Percentiles rank a stretch among this genome's conserved stretches.
These are phyloP conservation scores for Leuciscus waleckii DNA, from an alignment of 2,797 vertebrate genomes.

Conservation along the genomic window DNA sequence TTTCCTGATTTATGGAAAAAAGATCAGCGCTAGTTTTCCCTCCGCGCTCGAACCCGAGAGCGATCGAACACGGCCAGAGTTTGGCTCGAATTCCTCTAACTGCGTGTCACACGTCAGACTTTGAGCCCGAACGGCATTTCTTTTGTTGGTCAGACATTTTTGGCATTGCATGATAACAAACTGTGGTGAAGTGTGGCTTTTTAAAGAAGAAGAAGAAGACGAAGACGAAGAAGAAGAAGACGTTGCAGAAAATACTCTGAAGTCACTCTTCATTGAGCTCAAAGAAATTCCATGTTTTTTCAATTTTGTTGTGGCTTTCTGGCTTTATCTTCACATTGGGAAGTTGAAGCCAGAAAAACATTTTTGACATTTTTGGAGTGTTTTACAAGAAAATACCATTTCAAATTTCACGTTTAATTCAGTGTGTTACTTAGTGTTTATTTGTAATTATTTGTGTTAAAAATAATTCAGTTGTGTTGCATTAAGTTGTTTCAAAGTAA, in stretches of 20 bases:
- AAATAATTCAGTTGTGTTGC: too few species aligned
- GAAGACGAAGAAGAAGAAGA: too few species aligned
- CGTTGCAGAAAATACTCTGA: not conserved
- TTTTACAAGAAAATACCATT: too few species aligned
- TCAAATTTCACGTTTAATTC: not conserved
- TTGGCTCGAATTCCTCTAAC: constrained; percentile 59
- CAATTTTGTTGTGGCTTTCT: not conserved
- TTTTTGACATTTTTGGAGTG: not conserved
- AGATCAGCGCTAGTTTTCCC: not conserved
- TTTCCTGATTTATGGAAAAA: not conserved
- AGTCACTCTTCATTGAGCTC: not conserved
- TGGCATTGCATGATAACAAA: constrained; percentile 63
- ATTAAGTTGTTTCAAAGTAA: too few species aligned
- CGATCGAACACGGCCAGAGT: constrained; percentile 37
- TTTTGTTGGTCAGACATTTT: constrained; percentile 62
- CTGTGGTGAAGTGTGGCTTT: not conserved
- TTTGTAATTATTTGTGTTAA: too few species aligned
- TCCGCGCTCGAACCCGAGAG: not conserved
- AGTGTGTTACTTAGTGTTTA: too few species aligned
- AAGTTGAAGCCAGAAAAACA: not conserved
- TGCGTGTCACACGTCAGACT: constrained; percentile 46
- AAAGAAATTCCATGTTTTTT: not conserved
- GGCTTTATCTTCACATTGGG: not conserved
- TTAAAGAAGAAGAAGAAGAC: not conserved
- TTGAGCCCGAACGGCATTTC: constrained; percentile 18